Conservation (phyloP, 2,113 vertebrate genomes). For the Dolichallabes microphthalmus region DNA sequence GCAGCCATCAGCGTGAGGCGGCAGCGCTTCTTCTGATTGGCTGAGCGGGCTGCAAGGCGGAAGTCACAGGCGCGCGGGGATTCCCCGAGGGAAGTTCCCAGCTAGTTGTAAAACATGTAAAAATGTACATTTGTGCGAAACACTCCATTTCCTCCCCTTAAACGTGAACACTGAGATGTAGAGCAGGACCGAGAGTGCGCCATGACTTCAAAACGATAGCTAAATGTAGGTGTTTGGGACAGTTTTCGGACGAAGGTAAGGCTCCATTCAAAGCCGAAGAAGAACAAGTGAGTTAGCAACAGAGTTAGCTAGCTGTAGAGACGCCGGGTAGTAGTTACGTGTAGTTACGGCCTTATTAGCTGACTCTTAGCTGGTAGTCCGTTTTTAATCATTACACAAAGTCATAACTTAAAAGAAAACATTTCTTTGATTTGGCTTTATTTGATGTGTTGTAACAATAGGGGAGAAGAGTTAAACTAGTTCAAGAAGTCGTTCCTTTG, state of each 20-base stretch:
- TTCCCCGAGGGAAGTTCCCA: slow-evolving; percentile 85
- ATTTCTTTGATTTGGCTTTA: neutral
- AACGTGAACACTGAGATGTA: slow-evolving; percentile 55
- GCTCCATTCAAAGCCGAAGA: slow-evolving; percentile 28
- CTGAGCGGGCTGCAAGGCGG: slow-evolving; percentile 59
- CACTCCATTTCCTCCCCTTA: slow-evolving; percentile 68
- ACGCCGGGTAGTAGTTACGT: neutral
- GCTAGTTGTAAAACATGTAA: slow-evolving; percentile 69
- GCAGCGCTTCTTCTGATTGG: slow-evolving; percentile 68
- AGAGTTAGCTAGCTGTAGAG: neutral
- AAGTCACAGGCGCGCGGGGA: slow-evolving; percentile 74
- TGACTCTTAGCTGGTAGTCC: neutral
- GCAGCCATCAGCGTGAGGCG: slow-evolving; percentile 52
- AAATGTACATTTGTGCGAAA: slow-evolving; percentile 65
- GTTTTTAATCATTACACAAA: neutral
- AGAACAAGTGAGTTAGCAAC: slow-evolving; percentile 12
- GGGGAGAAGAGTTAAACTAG: neutral
- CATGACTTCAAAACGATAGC: slow-evolving; percentile 58
- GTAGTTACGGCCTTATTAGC: neutral
- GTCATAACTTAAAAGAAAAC: neutral
- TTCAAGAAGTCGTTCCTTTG: neutral
- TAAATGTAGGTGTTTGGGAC: slow-evolving; percentile 43
- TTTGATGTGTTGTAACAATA: neutral
- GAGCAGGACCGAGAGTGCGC: slow-evolving; percentile 55
- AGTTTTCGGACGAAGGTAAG: slow-evolving; percentile 74